Conservation (phyloP, 2,113 vertebrate species). For the Hypanus sabinus region DNA sequence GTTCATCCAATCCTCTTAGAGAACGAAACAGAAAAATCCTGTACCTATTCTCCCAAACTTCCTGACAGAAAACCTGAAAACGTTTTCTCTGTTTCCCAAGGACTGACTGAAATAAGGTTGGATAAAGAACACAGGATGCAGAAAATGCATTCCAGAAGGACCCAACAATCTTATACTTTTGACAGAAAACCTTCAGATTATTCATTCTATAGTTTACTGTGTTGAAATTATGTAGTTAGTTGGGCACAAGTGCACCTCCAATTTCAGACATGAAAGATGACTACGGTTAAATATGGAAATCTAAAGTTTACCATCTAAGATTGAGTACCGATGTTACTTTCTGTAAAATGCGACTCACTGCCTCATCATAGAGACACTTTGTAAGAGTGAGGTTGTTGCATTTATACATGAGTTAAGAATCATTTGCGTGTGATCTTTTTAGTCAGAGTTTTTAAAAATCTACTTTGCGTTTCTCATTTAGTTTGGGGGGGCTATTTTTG, state of each 20-base stretch:
- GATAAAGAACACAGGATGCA: neutral
- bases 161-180: neutral
- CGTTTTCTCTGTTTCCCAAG: neutral
- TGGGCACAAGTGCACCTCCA: neutral
- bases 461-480: neutral
- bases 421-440: neutral
- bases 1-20: too few relatives aligned
- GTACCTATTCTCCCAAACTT: neutral
- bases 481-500: too few relatives aligned
- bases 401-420: neutral
- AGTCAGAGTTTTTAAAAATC: too few relatives aligned
- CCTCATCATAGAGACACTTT: neutral
- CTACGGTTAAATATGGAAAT: neutral
- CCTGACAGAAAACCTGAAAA: neutral
- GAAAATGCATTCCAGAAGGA: neutral
- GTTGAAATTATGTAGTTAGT: neutral
- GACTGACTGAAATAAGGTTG: neutral
- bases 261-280: neutral
- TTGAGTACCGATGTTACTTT: neutral
- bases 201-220: neutral
- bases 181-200: neutral
- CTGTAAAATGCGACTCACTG: neutral
- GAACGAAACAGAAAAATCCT: neutral
- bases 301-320: neutral
- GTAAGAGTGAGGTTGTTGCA: neutral